These are phyloP conservation scores for Lipotes vexillifer DNA, from an alignment of 2,113 vertebrate genomes.

Conservation along the genomic window DNA sequence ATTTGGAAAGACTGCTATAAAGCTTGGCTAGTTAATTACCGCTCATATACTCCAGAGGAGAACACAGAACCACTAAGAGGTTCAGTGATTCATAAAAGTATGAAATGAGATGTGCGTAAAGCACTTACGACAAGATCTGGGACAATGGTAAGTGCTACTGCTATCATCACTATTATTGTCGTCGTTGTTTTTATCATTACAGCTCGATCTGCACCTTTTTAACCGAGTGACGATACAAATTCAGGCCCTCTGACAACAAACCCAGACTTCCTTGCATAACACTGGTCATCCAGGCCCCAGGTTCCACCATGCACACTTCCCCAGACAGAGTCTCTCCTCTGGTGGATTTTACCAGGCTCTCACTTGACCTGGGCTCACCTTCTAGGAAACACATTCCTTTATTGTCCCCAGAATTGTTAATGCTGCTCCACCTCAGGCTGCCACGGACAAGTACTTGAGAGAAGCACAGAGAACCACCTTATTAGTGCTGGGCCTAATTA, in stretches of 20 bases:
- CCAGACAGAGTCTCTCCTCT: background rate
- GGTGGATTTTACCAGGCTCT: background rate
- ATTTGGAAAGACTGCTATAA: background rate
- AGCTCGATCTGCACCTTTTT: background rate
- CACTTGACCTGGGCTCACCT: background rate
- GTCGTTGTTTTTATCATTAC: background rate
- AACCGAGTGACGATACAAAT: background rate
- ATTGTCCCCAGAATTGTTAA: background rate
- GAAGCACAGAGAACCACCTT: background rate
- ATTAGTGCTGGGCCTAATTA: background rate
- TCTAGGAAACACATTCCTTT: background rate
- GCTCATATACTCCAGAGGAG: background rate
- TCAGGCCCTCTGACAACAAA: background rate
- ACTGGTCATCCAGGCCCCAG: too few relatives aligned
- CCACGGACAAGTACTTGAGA: background rate
- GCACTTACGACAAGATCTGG: background rate
- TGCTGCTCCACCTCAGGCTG: too few relatives aligned
- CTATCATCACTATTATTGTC: background rate
- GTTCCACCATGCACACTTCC: too few relatives aligned
- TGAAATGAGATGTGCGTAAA: background rate
- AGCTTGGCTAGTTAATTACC: background rate
- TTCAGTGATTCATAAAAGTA: background rate
- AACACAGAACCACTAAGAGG: background rate
- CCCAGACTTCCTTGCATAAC: fast-evolving
- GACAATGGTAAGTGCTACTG: too few relatives aligned